These are phyloP conservation scores for Phymastichus coffea DNA, from an alignment of 1,140 invertebrate genomes.

Conservation along the genomic window DNA sequence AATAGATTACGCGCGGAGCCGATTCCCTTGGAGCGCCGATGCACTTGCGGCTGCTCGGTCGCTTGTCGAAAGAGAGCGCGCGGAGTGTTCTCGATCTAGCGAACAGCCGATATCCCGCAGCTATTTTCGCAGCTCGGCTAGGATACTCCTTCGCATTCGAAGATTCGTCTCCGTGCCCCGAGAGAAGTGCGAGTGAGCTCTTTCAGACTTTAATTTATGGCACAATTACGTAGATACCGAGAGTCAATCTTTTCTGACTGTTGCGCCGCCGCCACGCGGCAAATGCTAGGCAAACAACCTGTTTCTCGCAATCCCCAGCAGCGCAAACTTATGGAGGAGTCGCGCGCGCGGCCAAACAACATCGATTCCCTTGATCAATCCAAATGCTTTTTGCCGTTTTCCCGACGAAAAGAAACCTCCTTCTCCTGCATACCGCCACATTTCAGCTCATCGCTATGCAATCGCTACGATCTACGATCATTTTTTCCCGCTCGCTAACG, in stretches of 20 bases:
- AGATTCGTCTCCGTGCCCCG: background rate
- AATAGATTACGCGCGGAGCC: conserved; percentile 8
- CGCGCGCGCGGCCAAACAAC: no score
- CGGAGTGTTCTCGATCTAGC: background rate
- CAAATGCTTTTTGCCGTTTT: no score
- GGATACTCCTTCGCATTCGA: no score
- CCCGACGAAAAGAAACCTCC: no score
- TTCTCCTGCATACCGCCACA: no score
- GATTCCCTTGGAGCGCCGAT: background rate
- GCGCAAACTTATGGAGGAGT: no score
- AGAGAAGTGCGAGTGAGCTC: background rate
- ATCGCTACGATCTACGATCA: no score
- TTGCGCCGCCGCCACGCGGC: background rate
- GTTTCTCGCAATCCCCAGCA: no score
- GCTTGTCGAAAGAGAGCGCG: background rate
- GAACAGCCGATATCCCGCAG: conserved; percentile 2
- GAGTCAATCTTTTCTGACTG: background rate
- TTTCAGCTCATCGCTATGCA: no score
- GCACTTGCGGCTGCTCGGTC: background rate
- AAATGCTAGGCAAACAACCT: background rate
- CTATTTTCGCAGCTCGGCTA: no score
- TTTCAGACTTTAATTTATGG: conserved; percentile 18
- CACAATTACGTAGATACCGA: conserved; percentile 10
- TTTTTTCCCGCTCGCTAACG: no score
- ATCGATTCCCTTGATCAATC: no score